Evolutionary conservation across 2,888 invertebrate species (phyloP), one percentile per base, ranked within the genome.

Genomic region (Stenodera caucasica): DNA sequence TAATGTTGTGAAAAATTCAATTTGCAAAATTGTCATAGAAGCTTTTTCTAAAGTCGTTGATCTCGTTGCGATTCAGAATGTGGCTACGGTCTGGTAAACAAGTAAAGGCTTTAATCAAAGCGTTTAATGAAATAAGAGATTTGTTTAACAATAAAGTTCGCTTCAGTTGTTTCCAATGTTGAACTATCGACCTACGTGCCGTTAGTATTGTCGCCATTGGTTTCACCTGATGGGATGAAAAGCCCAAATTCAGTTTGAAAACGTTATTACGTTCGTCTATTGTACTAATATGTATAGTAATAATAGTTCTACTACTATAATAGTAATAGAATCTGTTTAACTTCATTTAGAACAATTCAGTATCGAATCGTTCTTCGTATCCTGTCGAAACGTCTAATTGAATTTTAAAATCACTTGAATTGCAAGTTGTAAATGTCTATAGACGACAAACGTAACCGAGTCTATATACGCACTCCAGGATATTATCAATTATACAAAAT

Each of bases 41-140:
- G 45, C 45, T 23, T 45, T 45, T 6, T 18, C 23, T 12, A 2
- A 51, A 60, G 62, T 63, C 65, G 58, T 65, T 63, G 65, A 65
- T 65, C 63, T 65, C 61, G 56, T 50, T 59, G 54, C 49, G 52
- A 65, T 65, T 60, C 62, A 65, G 60, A 63, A 58, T 65, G 65
- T 63, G 63, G 55, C 65, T 74, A 77, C 72, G 77, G 77, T 78
- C 78, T 77, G 72, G 74, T 77, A 73, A 71, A 71, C 75, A 75
- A 72, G 73, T 72, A 74, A 74, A 76, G 74, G 75, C 76, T 73
- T 70, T 75, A 76, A 77, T 77, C 75, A 76, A 75, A 77, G 77
- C 73, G 77, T 72, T 76, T 76, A 75, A 77, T 75, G 76, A 74
- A 77, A 76, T 77, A 74, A 76, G 75, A 75, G 77, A 75, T 75